These are phyloP conservation scores for Tachina lurida DNA, from an alignment of 2,888 invertebrate genomes.

Conservation along the genomic window DNA sequence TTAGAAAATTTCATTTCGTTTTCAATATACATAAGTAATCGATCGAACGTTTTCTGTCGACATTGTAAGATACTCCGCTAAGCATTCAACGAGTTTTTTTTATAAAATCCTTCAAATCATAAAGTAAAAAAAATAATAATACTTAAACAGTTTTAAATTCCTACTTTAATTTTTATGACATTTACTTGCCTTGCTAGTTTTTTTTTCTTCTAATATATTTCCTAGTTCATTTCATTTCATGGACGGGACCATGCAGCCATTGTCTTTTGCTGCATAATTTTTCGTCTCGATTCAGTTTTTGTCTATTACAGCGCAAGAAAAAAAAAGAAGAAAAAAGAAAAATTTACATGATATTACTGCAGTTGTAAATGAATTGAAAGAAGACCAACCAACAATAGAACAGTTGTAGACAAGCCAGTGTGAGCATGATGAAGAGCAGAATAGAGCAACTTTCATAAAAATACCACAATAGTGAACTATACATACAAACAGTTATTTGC, in stretches of 20 bases:
- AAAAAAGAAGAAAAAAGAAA: conserved; percentile 14
- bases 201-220: neutral
- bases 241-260: conserved; percentile 18
- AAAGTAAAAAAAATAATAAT: neutral
- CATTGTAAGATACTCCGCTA: too few species aligned
- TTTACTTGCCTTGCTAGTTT: neutral
- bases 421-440: neutral
- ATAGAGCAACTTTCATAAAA: conserved; percentile 39
- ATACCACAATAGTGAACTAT: conserved; percentile 53
- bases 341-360: conserved; percentile 71
- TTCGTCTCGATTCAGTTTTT: conserved; percentile 19
- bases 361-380: conserved; percentile 52
- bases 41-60: too few species aligned
- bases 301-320: conserved; percentile 13
- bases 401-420: conserved; percentile 44
- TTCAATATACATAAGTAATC: too few species aligned
- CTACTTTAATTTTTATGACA: conserved; percentile 19
- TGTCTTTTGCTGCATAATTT: conserved; percentile 69
- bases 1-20: too few species aligned
- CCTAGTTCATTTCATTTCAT: neutral
- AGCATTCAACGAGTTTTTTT: neutral
- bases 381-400: conserved; percentile 4
- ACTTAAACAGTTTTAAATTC: neutral
- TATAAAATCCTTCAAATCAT: neutral
- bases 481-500: conserved; percentile 66